phyloP scores from a whole-genome alignment of 2,797 vertebrate genomes.

The Gymnoscopelus microlampas region DNA sequence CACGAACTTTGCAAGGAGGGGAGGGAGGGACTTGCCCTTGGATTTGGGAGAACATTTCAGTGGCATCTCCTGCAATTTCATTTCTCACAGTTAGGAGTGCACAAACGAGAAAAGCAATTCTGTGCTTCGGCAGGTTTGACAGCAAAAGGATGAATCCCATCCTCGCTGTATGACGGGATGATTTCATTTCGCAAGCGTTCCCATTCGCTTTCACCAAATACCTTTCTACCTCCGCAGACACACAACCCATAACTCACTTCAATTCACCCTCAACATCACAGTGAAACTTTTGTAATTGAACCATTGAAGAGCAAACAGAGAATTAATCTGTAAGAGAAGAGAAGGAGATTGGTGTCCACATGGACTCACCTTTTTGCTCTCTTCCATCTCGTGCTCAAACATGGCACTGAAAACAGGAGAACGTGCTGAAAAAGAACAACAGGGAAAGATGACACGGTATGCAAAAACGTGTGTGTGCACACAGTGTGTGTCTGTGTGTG shows the following conservation, averaged over 20 bases:
- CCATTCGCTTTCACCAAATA: conserved; percentile 60
- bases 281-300: conserved; percentile 20
- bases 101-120: conserved; percentile 59
- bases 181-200: conserved; percentile 63
- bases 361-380: conserved; percentile 94
- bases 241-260: conserved; percentile 57
- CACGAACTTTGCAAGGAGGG: background rate
- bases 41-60: background rate
- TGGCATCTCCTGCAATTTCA: conserved; percentile 41
- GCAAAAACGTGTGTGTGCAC: background rate
- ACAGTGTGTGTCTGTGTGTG: background rate
- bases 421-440: conserved; percentile 81
- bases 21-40: conserved; percentile 12
- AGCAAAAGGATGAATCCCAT: conserved; percentile 68
- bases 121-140: conserved; percentile 55
- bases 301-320: conserved; percentile 42
- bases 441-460: conserved; percentile 10
- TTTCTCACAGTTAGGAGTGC: conserved; percentile 46
- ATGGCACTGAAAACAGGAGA: conserved; percentile 99
- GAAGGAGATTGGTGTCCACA: conserved; percentile 4
- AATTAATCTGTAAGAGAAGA: background rate
- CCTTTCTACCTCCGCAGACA: conserved; percentile 48
- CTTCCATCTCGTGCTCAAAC: conserved; percentile 99
- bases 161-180: conserved; percentile 54
- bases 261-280: conserved; percentile 35